A percentile compares a stretch with the other conserved stretches of the same genome.
These are phyloP conservation scores for Ammodytes marinus DNA, from an alignment of 2,113 vertebrate species.

Conservation along the genomic window DNA sequence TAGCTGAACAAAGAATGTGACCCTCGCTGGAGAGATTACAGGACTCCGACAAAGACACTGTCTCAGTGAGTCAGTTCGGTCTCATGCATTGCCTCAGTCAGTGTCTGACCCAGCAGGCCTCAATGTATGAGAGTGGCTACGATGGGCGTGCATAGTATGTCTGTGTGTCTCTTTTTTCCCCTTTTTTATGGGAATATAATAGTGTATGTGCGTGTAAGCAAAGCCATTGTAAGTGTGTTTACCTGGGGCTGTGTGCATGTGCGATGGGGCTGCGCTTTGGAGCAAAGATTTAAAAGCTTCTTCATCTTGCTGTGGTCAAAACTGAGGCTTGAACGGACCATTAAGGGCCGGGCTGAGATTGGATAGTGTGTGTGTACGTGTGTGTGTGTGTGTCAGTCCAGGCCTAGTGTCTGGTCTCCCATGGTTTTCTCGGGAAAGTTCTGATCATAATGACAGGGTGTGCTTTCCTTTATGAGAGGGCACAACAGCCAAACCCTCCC, in stretches of 20 bases:
- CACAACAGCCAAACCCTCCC: slow-evolving; percentile 52
- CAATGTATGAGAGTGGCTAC: slow-evolving; percentile 29
- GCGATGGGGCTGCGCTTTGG: slow-evolving; percentile 17
- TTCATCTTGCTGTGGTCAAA: slow-evolving; percentile 38
- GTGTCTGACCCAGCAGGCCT: slow-evolving; percentile 48
- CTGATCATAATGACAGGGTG: slow-evolving; percentile 76
- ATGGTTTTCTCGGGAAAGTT: slow-evolving; percentile 56
- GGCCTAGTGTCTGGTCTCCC: slow-evolving; percentile 38
- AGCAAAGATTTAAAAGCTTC: slow-evolving; percentile 20
- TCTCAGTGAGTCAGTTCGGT: slow-evolving; percentile 65
- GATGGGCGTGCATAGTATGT: background rate
- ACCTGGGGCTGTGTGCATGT: slow-evolving; percentile 36
- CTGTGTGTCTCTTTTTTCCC: background rate
- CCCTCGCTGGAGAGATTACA: slow-evolving; percentile 74
- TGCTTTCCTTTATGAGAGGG: slow-evolving; percentile 67
- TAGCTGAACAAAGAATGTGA: slow-evolving; percentile 70
- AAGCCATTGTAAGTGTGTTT: slow-evolving; percentile 17
- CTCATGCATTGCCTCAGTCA: slow-evolving; percentile 53
- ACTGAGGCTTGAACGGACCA: slow-evolving; percentile 61
- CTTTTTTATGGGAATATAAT: slow-evolving; percentile 2
- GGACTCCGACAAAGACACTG: slow-evolving; percentile 70
- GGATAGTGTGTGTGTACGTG: slow-evolving; percentile 42
- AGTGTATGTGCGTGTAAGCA: slow-evolving; percentile 14
- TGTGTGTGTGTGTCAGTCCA: slow-evolving; percentile 35
- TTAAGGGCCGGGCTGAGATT: slow-evolving; percentile 44